Percentiles rank a stretch among this genome's conserved stretches.
Evolutionary conservation across 2,797 vertebrate genomes (phyloP).

Genomic region (Hippoglossus hippoglossus): DNA sequence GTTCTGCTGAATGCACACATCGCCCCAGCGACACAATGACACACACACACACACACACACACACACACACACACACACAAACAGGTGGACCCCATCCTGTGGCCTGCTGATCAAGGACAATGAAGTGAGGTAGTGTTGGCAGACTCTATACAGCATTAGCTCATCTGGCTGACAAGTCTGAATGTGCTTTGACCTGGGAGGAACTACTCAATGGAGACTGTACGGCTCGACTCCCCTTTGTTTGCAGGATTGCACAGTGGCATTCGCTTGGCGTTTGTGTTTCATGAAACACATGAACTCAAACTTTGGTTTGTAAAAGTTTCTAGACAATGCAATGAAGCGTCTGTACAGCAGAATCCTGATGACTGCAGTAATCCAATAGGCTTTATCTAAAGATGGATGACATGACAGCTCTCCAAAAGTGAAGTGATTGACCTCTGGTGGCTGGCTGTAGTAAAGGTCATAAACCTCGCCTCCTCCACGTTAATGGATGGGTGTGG

Average conservation of each 20-base stretch:
- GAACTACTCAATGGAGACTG: slow-evolving; percentile 53
- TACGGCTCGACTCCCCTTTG: slow-evolving; percentile 23
- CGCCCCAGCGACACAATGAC: slow-evolving; percentile 33
- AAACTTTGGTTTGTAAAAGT: neutral
- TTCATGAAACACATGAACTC: neutral
- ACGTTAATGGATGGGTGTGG: no score
- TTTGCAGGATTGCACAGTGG: no score
- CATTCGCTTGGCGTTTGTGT: neutral
- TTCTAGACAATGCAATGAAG: neutral
- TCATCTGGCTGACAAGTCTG: slow-evolving; percentile 70
- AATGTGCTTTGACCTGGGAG: slow-evolving; percentile 62
- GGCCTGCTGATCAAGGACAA: slow-evolving; percentile 80
- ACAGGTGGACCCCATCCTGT: slow-evolving; percentile 70
- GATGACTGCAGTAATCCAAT: neutral
- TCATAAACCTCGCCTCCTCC: no score
- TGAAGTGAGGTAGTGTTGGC: slow-evolving; percentile 80
- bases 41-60: slow-evolving; percentile 37
- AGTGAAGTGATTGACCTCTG: no score
- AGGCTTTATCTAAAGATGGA: no score
- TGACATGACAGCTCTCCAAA: no score
- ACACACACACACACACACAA: slow-evolving; percentile 47
- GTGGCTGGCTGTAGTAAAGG: no score
- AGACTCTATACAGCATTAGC: slow-evolving; percentile 77
- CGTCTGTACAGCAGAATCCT: no score
- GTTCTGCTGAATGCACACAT: slow-evolving; percentile 15